phyloP scores from a whole-genome alignment of 2,797 vertebrate genomes.

The Tragelaphus oryx region DNA sequence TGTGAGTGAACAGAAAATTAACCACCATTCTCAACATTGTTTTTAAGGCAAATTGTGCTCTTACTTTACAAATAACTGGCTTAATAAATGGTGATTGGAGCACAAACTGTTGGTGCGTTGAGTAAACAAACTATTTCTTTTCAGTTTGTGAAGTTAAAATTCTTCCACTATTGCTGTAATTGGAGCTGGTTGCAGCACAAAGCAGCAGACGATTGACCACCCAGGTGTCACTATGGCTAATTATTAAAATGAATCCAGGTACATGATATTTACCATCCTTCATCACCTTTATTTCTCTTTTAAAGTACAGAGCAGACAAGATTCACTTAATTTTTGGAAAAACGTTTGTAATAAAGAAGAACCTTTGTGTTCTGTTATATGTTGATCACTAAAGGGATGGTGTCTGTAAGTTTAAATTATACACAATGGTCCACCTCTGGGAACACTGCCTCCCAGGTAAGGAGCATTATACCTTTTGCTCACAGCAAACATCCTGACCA shows the following conservation, averaged over 20 bases:
- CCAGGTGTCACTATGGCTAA: slow-evolving; percentile 1
- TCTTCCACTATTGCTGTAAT: not conserved
- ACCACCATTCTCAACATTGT: not conserved
- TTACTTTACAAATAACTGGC: not conserved
- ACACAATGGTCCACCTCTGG: not conserved
- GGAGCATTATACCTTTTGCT: not conserved
- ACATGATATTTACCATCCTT: not conserved
- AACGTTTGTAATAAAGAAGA: not conserved
- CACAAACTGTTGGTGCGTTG: not conserved
- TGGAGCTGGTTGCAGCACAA: not conserved
- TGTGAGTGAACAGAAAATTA: not conserved
- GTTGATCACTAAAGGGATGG: not conserved
- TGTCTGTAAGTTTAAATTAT: not conserved
- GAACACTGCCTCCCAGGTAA: not conserved
- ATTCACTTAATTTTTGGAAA: not conserved
- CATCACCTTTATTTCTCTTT: not conserved
- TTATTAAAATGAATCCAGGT: slow-evolving; percentile 49
- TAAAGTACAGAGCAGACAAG: not conserved
- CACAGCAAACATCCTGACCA: not conserved
- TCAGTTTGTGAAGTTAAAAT: not conserved
- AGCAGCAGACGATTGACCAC: not conserved
- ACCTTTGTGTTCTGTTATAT: not conserved
- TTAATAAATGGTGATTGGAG: slow-evolving; percentile 20
- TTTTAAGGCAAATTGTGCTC: not conserved
- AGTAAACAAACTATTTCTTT: slow-evolving; percentile 35